Percentiles rank a stretch among this genome's conserved stretches.
Conservation (phyloP, 2,888 invertebrate species). For the Sclerodermus sp. region DNA sequence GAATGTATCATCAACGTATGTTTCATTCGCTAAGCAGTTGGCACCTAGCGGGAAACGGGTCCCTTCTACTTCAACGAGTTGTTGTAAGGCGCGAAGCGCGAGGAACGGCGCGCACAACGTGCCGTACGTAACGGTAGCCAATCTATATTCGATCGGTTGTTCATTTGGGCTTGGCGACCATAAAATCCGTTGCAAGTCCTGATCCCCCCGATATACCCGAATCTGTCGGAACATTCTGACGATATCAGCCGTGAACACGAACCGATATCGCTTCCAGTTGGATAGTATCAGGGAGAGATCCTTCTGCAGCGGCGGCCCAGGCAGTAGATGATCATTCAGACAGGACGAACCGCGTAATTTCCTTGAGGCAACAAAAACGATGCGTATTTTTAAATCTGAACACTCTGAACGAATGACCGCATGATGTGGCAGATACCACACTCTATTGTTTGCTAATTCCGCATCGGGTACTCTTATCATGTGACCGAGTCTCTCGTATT, state of each 20-base stretch:
- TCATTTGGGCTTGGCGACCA: conserved; percentile 6
- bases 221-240: conserved; percentile 17
- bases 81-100: conserved; percentile 8
- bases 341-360: conserved; percentile 3
- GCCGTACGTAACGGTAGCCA: conserved; percentile 15
- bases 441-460: background rate
- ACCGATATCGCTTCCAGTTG: conserved; percentile 8
- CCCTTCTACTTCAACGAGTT: conserved; percentile 12
- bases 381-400: background rate
- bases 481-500: background rate
- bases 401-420: no score
- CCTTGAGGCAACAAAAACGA: conserved; percentile 11
- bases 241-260: conserved; percentile 14
- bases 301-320: conserved; percentile 7
- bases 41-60: conserved; percentile 3
- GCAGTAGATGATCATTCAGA: conserved; percentile 11
- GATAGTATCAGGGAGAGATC: conserved; percentile 5
- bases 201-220: conserved; percentile 8
- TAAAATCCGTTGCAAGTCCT: conserved; percentile 11
- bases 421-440: background rate
- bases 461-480: background rate
- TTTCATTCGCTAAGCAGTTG: background rate
- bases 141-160: conserved; percentile 4
- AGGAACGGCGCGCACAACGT: conserved; percentile 6
- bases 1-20: conserved; percentile 7